A percentile compares a stretch with the other conserved stretches of the same genome.
phyloP scores from a whole-genome alignment of 2,113 vertebrate species.

The Plotosus lineatus region DNA sequence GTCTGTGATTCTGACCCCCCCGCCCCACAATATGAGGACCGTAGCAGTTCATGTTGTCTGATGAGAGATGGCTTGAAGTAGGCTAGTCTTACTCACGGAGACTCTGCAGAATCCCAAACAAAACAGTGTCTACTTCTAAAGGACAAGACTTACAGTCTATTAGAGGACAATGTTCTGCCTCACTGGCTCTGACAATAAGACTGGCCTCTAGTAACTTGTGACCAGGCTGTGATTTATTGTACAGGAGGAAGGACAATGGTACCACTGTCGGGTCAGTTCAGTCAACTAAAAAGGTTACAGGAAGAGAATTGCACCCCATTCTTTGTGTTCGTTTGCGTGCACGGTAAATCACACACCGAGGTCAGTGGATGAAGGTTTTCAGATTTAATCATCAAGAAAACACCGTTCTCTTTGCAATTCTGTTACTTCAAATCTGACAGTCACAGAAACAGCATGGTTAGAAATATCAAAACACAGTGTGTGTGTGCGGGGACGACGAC shows the following conservation, averaged over 20 bases:
- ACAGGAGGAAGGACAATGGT: conserved; percentile 23
- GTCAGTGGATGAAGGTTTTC: background rate
- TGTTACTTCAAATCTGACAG: background rate
- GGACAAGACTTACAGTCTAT: conserved; percentile 18
- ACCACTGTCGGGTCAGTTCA: background rate
- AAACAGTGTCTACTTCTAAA: background rate
- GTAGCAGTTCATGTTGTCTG: background rate
- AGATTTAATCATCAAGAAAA: background rate
- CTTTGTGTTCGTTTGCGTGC: background rate
- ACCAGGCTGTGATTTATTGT: background rate
- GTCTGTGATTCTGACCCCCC: too few relatives aligned
- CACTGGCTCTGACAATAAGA: background rate
- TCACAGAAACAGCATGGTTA: too few relatives aligned
- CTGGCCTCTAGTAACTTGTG: background rate
- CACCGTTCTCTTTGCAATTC: background rate
- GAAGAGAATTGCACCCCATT: background rate
- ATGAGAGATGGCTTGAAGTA: background rate
- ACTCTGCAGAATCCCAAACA: background rate
- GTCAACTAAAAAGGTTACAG: background rate
- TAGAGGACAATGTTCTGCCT: conserved; percentile 24
- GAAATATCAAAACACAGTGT: too few relatives aligned
- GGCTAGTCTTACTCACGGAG: conserved; percentile 3
- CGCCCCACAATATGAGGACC: background rate
- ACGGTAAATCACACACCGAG: background rate
- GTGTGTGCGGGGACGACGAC: too few relatives aligned